Base-by-base conservation (phyloP, 2,797 vertebrate genomes). In the Anabas testudineus region DNA sequence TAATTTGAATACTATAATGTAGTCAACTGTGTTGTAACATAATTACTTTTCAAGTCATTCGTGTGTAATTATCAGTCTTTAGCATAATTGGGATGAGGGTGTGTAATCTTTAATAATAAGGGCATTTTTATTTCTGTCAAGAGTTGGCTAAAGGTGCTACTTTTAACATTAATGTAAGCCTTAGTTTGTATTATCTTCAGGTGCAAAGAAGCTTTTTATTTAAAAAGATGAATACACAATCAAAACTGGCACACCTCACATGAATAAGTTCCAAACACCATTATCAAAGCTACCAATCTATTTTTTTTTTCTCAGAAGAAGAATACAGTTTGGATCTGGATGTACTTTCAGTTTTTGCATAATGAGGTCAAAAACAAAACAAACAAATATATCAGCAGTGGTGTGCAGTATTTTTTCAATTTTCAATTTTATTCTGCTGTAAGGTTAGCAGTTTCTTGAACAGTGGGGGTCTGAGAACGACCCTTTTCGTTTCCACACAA, bases 311-410 rank as follows among this genome's bases (percentile, higher is more conserved):
- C 12, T 57, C 21, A 51, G 26, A 30, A 60, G 39, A 67, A 45
- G 30, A 69, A 79, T 62, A 30, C 9, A 51, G 12, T 74, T 76
- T 41, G 63, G 54, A 53, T 48, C 42, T 60, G 22, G n/a, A 30
- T 81, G 63, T 67, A 39, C 72, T 83, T 67, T 64, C 21, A 34
- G 57, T 67, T 64, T 57, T 70, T 68, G 76, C 54, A 78, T 68
- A 82, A 78, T 78, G 62, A 80, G 55, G 74, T 84, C 52, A 66
- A 72, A 81, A 71, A 73, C 45, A 74, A 79, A 65, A 51, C 21
- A 42, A 53, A 61, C 28, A 42, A 53, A 61, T 28, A 57, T 37
- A 55, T 78, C 51, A 73, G 48, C 60, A 62, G 47, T 41, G 54
- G 39, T 52, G 32, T n/a, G n/a, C n/a, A n/a, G n/a, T n/a, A n/a